Conservation (phyloP, 37 sponge, comb jelly and placozoan genomes). For the Aphrocallistes beatrix region DNA sequence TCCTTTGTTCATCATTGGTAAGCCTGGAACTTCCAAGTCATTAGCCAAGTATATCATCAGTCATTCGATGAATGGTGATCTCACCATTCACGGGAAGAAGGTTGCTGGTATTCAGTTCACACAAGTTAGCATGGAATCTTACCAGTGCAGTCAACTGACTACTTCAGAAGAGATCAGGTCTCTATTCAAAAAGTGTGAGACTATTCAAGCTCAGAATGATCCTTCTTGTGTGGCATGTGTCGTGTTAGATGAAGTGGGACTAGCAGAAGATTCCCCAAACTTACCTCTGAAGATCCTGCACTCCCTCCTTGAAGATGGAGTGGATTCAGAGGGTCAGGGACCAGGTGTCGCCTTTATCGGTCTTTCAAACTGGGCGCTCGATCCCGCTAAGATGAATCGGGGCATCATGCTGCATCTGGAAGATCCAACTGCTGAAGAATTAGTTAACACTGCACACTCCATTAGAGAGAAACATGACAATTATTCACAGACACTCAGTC, state of each 20-base stretch:
- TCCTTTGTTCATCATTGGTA: slow-evolving; percentile 38
- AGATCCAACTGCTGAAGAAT: neutral
- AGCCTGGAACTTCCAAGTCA: slow-evolving; percentile 40
- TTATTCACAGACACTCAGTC: neutral
- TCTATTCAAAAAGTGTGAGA: slow-evolving; percentile 1
- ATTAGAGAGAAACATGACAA: neutral
- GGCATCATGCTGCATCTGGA: slow-evolving; percentile 25
- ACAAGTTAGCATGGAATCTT: slow-evolving; percentile 27
- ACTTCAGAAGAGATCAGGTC: neutral
- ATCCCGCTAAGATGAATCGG: slow-evolving; percentile 43
- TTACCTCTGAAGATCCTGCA: slow-evolving; percentile 36
- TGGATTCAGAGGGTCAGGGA: neutral
- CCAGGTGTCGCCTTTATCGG: slow-evolving; percentile 25
- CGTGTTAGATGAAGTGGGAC: slow-evolving; percentile 30
- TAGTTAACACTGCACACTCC: neutral
- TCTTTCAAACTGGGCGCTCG: slow-evolving; percentile 38
- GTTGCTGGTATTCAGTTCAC: slow-evolving; percentile 12
- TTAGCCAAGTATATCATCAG: slow-evolving; percentile 3
- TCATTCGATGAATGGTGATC: slow-evolving; percentile 4
- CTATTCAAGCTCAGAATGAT: neutral
- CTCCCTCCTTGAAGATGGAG: slow-evolving; percentile 27
- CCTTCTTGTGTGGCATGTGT: slow-evolving; percentile 14
- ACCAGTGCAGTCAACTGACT: slow-evolving; percentile 26
- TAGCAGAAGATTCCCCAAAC: slow-evolving; percentile 34
- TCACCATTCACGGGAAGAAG: slow-evolving; percentile 48